A percentile compares a stretch with the other conserved stretches of the same genome.
phyloP scores from a whole-genome alignment of 2,797 vertebrate genomes.

The Hipposideros larvatus region DNA sequence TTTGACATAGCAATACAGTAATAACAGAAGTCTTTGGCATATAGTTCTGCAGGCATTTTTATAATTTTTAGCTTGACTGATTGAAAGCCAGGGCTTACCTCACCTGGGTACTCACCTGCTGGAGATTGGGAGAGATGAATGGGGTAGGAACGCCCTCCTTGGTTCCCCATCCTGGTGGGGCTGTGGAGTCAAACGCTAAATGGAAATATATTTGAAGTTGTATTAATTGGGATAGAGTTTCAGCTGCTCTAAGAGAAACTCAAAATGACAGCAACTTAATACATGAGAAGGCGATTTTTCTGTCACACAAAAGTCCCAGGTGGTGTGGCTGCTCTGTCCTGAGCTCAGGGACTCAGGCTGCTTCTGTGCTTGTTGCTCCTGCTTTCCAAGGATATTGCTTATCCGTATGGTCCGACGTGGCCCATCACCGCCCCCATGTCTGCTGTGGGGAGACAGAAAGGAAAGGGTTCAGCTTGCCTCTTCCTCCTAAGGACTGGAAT shows the following conservation, averaged over 20 bases:
- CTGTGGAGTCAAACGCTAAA: conserved; percentile 27
- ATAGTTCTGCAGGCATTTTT: conserved; percentile 83
- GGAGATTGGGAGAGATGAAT: neutral
- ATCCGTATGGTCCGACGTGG: neutral
- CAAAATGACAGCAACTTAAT: neutral
- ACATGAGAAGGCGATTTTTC: neutral
- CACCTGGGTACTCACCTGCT: conserved; percentile 5
- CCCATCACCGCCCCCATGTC: neutral
- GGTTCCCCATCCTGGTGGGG: neutral
- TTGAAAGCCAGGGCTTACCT: conserved; percentile 75
- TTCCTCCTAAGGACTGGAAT: neutral
- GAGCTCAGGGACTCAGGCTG: neutral
- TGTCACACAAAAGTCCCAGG: neutral
- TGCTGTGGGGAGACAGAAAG: neutral
- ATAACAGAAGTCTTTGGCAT: conserved; percentile 87
- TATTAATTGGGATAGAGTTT: conserved; percentile 35
- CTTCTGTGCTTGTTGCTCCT: neutral
- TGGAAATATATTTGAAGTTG: conserved; percentile 60
- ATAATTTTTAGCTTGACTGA: conserved; percentile 82
- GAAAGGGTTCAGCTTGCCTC: neutral
- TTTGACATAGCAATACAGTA: conserved; percentile 88
- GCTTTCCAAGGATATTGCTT: neutral
- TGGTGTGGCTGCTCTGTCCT: neutral
- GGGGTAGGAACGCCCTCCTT: conserved; percentile 27
- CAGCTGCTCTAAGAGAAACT: neutral